Evolutionary conservation across 2,888 invertebrate genomes (phyloP).

Genomic region (Adelognathus sp.): DNA sequence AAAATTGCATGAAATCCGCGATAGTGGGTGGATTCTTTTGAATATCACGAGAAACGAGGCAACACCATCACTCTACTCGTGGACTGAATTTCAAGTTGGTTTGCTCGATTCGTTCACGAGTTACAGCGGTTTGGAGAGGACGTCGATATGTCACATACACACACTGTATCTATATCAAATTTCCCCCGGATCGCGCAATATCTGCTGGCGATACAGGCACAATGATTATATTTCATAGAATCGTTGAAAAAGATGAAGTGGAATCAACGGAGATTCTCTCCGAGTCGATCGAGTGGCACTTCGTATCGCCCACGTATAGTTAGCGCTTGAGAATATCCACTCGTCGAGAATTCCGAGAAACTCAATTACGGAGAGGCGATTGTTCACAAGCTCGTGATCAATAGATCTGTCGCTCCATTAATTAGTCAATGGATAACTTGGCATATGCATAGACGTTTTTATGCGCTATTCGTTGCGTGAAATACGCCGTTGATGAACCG

Average conservation of each 20-base stretch:
- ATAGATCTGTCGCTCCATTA: conserved; percentile 19
- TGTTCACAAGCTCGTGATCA: conserved; percentile 11
- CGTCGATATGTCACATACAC: too few relatives aligned
- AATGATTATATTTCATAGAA: not conserved
- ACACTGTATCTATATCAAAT: too few relatives aligned
- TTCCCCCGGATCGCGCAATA: too few relatives aligned
- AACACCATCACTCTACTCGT: too few relatives aligned
- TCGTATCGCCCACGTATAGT: not conserved
- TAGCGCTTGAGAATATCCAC: not conserved
- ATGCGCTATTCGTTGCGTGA: not conserved
- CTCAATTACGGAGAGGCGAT: not conserved
- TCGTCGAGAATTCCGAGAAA: conserved; percentile 8
- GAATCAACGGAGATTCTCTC: not conserved
- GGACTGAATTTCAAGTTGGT: too few relatives aligned
- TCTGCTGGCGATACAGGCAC: too few relatives aligned
- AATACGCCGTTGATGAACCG: conserved; percentile 1
- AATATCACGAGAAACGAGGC: too few relatives aligned
- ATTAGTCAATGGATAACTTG: not conserved
- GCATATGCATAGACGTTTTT: not conserved
- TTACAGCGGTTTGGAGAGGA: too few relatives aligned
- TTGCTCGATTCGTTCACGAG: too few relatives aligned
- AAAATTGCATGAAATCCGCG: too few relatives aligned
- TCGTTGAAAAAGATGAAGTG: not conserved
- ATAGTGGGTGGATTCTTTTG: too few relatives aligned
- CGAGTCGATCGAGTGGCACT: not conserved